Percentiles rank a stretch among this genome's conserved stretches.
Evolutionary conservation across 2,113 vertebrate species (phyloP).

Genomic region (Myotis yumanensis): DNA sequence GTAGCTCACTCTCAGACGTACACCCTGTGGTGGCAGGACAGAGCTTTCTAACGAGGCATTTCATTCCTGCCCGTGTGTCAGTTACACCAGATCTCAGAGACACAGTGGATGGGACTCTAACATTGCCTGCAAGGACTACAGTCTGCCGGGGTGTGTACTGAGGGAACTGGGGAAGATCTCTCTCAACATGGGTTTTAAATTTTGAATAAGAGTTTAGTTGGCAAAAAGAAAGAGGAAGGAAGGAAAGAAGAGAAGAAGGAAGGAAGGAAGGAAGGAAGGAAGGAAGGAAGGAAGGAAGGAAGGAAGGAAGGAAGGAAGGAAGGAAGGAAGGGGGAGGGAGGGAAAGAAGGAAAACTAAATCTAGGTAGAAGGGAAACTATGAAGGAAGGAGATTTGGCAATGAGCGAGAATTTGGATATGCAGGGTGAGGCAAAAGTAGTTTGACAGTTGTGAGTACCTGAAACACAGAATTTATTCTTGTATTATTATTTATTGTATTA

Average conservation of each 20-base stretch:
- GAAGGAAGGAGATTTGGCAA: neutral
- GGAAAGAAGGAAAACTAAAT: neutral
- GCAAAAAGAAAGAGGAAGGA: neutral
- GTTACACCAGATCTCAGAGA: neutral
- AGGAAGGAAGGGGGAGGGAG: rapidly evolving
- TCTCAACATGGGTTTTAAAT: neutral
- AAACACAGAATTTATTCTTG: neutral
- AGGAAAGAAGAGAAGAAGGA: rapidly evolving
- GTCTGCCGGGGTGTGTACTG: neutral
- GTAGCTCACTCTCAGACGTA: neutral
- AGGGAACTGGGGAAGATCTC: neutral
- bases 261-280: neutral
- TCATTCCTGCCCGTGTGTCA: neutral
- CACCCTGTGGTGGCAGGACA: neutral
- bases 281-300: neutral
- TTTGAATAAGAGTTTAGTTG: neutral
- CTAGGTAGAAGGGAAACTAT: neutral
- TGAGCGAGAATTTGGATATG: neutral
- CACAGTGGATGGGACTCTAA: neutral
- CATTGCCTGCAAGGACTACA: neutral
- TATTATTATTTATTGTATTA: neutral
- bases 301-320: no score
- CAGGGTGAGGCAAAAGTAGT: neutral
- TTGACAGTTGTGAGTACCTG: neutral
- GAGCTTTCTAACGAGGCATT: neutral